phyloP scores from a whole-genome alignment of 1,140 invertebrate genomes.

The Lepidurus arcticus region DNA sequence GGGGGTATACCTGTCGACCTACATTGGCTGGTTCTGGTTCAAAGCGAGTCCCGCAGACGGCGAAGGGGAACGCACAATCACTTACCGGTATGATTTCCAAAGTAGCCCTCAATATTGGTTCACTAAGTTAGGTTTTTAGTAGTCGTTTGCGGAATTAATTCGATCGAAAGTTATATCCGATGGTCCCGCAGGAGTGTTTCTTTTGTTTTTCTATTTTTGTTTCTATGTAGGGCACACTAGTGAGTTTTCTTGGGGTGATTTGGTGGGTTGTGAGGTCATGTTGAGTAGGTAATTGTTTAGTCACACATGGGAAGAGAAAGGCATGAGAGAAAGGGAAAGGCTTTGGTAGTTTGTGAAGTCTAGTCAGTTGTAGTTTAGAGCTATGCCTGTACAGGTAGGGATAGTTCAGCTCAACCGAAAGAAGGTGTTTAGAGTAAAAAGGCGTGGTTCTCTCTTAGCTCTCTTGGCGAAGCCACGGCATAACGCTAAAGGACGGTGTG shows the following conservation, averaged over 20 bases:
- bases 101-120: not conserved
- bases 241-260: not conserved
- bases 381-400: not conserved
- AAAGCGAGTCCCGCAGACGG: no score
- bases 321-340: conserved; percentile 8
- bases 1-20: no score
- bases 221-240: not conserved
- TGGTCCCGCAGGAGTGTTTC: not conserved
- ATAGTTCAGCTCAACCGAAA: not conserved
- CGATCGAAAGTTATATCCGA: not conserved
- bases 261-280: not conserved
- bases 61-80: no score
- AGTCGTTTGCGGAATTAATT: not conserved
- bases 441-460: no score
- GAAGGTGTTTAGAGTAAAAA: no score
- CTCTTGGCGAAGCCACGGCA: no score
- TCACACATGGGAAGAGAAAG: conserved; percentile 21
- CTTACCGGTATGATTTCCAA: no score
- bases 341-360: not conserved
- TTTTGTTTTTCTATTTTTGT: not conserved
- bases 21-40: no score
- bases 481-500: no score
- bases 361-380: not conserved
- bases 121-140: not conserved
- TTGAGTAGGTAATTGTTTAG: conserved; percentile 5